A percentile compares a stretch with the other conserved stretches of the same genome.
These are phyloP conservation scores for Leptothorax acervorum DNA, from an alignment of 2,888 invertebrate species.

Conservation along the genomic window DNA sequence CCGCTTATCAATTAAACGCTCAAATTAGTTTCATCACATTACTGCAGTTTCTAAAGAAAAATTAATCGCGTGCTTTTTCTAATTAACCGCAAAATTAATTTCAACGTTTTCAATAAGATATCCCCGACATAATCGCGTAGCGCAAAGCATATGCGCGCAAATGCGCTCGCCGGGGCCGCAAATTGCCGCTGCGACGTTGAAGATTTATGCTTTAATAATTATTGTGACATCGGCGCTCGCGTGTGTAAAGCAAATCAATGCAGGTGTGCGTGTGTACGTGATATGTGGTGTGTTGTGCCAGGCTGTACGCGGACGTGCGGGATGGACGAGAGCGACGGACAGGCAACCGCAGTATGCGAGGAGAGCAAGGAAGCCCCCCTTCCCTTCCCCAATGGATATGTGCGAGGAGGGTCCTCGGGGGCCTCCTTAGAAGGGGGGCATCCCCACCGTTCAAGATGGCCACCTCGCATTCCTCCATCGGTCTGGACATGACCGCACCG, in stretches of 20 bases:
- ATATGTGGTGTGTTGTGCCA: conserved; percentile 39
- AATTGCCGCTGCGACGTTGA: conserved; percentile 57
- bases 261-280: conserved; percentile 68
- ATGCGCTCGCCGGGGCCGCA: background rate
- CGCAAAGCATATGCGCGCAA: background rate
- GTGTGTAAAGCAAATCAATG: conserved; percentile 72
- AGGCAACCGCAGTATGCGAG: conserved; percentile 63
- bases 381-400: conserved; percentile 41
- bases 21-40: background rate
- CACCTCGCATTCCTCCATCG: conserved; percentile 82
- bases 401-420: conserved; percentile 76
- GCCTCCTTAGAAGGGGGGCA: conserved; percentile 71
- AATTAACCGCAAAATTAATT: conserved; percentile 35
- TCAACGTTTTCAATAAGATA: background rate
- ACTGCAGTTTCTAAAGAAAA: background rate
- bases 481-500: conserved; percentile 49
- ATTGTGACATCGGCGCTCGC: conserved; percentile 80
- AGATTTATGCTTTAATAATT: conserved; percentile 82
- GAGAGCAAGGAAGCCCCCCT: conserved; percentile 47
- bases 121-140: background rate
- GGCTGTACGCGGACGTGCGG: conserved; percentile 53
- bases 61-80: background rate
- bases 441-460: conserved; percentile 82
- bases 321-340: conserved; percentile 70
- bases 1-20: background rate